These are phyloP conservation scores for Drosophila phalerata DNA, from an alignment of 2,888 invertebrate species.

Conservation along the genomic window DNA sequence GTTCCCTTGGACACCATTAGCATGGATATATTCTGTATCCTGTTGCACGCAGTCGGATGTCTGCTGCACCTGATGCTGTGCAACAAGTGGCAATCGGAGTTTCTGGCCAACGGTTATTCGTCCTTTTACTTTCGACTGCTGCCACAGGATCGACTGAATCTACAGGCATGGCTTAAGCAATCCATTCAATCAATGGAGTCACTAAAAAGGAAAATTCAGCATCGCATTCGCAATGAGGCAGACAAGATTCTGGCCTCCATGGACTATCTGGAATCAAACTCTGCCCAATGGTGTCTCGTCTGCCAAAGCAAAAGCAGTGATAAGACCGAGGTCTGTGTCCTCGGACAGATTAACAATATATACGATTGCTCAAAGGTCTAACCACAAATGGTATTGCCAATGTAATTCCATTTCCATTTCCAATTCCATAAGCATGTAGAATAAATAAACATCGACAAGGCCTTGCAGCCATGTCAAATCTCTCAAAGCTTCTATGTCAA, in stretches of 20 bases:
- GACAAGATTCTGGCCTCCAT: slow-evolving; percentile 2
- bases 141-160: slow-evolving; percentile 1
- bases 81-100: slow-evolving; percentile 10
- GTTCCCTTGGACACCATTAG: neutral
- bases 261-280: slow-evolving; percentile 1
- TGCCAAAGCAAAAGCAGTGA: neutral
- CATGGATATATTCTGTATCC: neutral
- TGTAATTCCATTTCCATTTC: neutral
- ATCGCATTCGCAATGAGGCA: neutral
- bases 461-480: slow-evolving; percentile 20
- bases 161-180: neutral
- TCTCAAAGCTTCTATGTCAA: slow-evolving; percentile 3
- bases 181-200: neutral
- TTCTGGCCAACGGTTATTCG: slow-evolving; percentile 5
- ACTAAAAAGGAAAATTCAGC: neutral
- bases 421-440: neutral
- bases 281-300: slow-evolving; percentile 1
- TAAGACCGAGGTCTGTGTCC: neutral
- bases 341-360: neutral
- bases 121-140: slow-evolving; percentile 4
- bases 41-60: neutral
- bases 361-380: slow-evolving; percentile 1
- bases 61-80: slow-evolving; percentile 8
- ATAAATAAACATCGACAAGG: slow-evolving; percentile 35
- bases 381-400: neutral